These are phyloP conservation scores for Andrena cerasifolii DNA, from an alignment of 1,140 invertebrate species.

Conservation along the genomic window DNA sequence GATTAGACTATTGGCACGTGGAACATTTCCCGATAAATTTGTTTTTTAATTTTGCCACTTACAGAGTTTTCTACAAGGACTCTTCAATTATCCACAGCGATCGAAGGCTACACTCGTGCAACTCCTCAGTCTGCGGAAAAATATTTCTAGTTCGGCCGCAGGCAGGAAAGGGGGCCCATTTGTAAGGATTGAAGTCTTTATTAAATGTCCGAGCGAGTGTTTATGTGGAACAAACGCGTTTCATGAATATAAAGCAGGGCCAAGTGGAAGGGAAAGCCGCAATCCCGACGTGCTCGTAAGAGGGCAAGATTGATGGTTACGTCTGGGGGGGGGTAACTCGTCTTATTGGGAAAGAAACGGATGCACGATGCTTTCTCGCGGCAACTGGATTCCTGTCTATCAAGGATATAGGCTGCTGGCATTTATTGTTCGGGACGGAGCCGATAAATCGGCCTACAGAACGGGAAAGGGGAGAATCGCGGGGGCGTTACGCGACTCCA, in stretches of 20 bases:
- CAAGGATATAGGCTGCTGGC: constrained; percentile 20
- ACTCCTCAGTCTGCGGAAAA: no score
- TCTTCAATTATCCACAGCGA: no score
- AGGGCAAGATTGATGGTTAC: constrained; percentile 28
- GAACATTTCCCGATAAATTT: no score
- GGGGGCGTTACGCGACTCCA: not conserved
- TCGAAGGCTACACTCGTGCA: no score
- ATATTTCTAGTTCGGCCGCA: no score
- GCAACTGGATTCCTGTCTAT: constrained; percentile 12
- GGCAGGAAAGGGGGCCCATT: not conserved
- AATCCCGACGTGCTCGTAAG: not conserved
- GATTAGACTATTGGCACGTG: no score
- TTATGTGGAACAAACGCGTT: not conserved
- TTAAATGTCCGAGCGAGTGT: constrained; percentile 8
- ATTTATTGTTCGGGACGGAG: constrained; percentile 19
- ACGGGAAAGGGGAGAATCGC: not conserved
- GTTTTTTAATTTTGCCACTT: no score
- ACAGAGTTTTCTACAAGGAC: no score
- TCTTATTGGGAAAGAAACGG: constrained; percentile 18
- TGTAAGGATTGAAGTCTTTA: not conserved
- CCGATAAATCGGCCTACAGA: constrained; percentile 10
- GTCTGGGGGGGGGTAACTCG: not conserved
- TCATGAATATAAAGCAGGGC: constrained; percentile 17
- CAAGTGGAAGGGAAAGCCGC: constrained; percentile 1
- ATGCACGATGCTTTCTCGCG: constrained; percentile 7